Evolutionary conservation across 37 sponge, comb jelly and placozoan species (phyloP), one percentile per base, ranked within the genome.

Genomic region (Theonella swinhoei): DNA sequence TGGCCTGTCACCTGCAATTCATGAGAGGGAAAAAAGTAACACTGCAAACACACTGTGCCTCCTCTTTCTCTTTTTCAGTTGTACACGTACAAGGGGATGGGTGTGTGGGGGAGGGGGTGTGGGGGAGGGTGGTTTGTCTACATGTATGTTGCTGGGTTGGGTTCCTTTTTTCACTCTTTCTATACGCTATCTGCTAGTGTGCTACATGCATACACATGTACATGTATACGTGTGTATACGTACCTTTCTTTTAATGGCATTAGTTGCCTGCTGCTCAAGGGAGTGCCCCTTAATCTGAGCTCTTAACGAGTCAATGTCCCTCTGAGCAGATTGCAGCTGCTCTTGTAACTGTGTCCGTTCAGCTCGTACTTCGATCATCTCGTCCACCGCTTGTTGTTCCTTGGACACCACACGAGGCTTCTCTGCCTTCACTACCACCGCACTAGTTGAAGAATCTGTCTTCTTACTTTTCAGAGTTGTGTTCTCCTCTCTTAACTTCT

Each of bases 401-500:
- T 66, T 74, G 24, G 84, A 47, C 11, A 47, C 11, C 54, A 47
- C 14, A 14, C 54, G 54, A 17, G 36, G 36, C 41, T 58, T 72
- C 42, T 36, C 74, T 19, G 40, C 38, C 28, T 23, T 62, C 23
- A 54, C 3, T 1, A 32, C 17, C 0, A 7, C 32, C 3, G 35
- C 22, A 4, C 30, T 33, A 3, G 1, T 68, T 4, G 69, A 2
- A 28, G 34, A 1, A 7, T 70, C 69, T 4, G 37, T 36, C 42
- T 80, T 1, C 36, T 47, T 42, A 1, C 33, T 5, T 24, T 83
- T 82, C 59, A 88, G 59, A 1, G 73, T 29, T 25, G 33, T 23
- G 58, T 88, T 88, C 73, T 88, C 77, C 47, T 88, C 88, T 0
- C 83, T 58, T 34, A 88, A 64, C 31, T 70, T 64, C 36, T 58